Percentiles rank a stretch among this genome's conserved stretches.
phyloP scores from a whole-genome alignment of 1,140 invertebrate genomes.

The Paracyclopina nana region DNA sequence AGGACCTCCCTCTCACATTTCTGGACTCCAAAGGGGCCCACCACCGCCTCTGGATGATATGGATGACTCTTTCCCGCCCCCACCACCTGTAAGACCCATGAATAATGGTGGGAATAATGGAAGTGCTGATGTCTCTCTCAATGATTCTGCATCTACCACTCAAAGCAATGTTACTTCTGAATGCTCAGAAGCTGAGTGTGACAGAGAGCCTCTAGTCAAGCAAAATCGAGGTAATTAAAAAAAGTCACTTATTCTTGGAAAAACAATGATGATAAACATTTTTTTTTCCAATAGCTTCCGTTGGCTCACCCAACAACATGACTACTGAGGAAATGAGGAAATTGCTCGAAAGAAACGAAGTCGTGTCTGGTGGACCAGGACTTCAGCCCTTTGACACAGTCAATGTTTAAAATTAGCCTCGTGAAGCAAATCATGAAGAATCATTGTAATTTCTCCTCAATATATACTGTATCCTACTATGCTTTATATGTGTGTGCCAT shows the following conservation, averaged over 20 bases:
- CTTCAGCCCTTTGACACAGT: conserved; percentile 5
- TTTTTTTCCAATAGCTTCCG: conserved; percentile 11
- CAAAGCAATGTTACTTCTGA: conserved; percentile 60
- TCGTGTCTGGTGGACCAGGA: neutral
- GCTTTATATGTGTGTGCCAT: too few species aligned
- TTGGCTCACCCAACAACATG: conserved; percentile 26
- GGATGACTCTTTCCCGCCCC: conserved; percentile 14
- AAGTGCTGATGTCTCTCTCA: conserved; percentile 11
- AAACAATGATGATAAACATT: conserved; percentile 4
- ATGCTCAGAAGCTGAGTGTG: conserved; percentile 74
- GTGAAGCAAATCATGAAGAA: neutral
- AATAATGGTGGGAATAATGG: neutral
- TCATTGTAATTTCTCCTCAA: too few species aligned
- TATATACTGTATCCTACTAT: too few species aligned
- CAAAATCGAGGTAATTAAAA: conserved; percentile 42
- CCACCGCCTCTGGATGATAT: too few species aligned
- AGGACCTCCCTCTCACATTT: neutral
- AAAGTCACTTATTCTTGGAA: neutral
- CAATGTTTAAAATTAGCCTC: conserved; percentile 9
- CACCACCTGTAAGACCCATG: conserved; percentile 11
- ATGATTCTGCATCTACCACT: conserved; percentile 14
- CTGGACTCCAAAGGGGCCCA: neutral
- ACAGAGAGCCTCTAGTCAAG: conserved; percentile 49
- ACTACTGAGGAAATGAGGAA: conserved; percentile 81
- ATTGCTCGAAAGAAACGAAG: conserved; percentile 51